Evolutionary conservation across 53 echinoderm and acorn worm genomes (phyloP), one percentile per base, ranked within the genome.

Genomic region (Zoroaster sp.): DNA sequence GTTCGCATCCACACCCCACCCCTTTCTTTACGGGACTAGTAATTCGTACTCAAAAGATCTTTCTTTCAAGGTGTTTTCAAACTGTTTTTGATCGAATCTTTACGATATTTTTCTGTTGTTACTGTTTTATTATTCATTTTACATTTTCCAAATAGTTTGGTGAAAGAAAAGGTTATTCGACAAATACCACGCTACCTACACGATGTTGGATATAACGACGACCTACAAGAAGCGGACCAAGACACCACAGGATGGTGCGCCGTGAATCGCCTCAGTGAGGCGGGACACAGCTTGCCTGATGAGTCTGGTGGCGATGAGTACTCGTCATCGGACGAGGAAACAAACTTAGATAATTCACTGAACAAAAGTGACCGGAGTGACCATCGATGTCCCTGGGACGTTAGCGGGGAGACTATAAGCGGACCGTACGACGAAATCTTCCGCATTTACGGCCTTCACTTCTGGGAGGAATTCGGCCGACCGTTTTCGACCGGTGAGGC

Each of bases 391-490:
- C 5, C 8, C 3, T 32, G 30, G 11, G 35, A 67, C 30, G 42
- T 32, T 1, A 32, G 25, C 3, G 41, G 42, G 43, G 20, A 28
- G 45, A 40, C n/a, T n/a, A n/a, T 67, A 32, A 40, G 12, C 30
- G 82, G 17, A 67, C 30, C 38, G 5, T 82, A 23, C 44, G 31
- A 40, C 42, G 66, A 82, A 66, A 67, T 82, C 35, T 82, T 66
- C 34, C 67, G 32, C 5, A 66, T 67, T 25, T 67, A 67, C 68
- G 82, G 82, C 3, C 42, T 67, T 14, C 17, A 67, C 30, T 82
- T 67, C 44, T 82, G 82, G 82, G 82, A 82, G 68, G 82, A 82
- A 39, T 46, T 82, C 43, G 82, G 82, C 68, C 82, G 68, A 28
- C 67, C 82, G 7, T 40, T 35, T 45, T 68, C 82, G 15, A 40